Evolutionary conservation across 64 coral and sea anemone genomes (phyloP).

Genomic region (Stylophora pistillata): DNA sequence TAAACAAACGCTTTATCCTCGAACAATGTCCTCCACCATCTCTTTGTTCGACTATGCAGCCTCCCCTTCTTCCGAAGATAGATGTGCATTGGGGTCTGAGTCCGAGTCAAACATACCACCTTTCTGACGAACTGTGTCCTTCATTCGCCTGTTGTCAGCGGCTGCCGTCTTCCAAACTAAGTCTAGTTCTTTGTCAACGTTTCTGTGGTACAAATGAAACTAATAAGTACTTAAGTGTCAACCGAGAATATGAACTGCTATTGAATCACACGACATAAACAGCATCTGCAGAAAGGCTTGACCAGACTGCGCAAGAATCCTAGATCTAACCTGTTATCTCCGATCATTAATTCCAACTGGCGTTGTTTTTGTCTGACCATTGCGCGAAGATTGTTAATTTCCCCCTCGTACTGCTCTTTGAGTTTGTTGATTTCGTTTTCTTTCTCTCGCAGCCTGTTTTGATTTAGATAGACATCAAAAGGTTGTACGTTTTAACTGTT

Average conservation of each 20-base stretch:
- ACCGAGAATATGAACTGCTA: no score
- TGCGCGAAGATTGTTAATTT: conserved; percentile 75
- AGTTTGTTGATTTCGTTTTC: conserved; percentile 82
- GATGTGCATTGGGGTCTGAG: conserved; percentile 34
- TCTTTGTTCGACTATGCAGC: background rate
- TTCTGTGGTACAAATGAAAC: conserved; percentile 7
- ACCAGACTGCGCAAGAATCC: background rate
- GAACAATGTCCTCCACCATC: background rate
- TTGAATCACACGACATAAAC: no score
- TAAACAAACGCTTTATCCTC: background rate
- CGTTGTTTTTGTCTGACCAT: conserved; percentile 81
- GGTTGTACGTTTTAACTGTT: background rate
- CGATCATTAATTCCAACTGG: conserved; percentile 77
- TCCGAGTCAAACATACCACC: conserved; percentile 23
- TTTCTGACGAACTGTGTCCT: conserved; percentile 49
- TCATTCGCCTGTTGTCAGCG: conserved; percentile 59
- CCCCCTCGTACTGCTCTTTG: conserved; percentile 79
- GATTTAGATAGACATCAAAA: background rate
- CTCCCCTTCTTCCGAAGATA: conserved; percentile 44
- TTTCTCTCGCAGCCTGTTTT: conserved; percentile 78
- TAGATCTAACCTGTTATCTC: conserved; percentile 68
- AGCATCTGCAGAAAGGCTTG: no score
- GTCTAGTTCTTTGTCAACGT: conserved; percentile 61
- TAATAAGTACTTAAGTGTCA: background rate
- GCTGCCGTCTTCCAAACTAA: conserved; percentile 53